These are phyloP conservation scores for Diceros bicornis DNA, from an alignment of 2,797 vertebrate species.

Conservation along the genomic window DNA sequence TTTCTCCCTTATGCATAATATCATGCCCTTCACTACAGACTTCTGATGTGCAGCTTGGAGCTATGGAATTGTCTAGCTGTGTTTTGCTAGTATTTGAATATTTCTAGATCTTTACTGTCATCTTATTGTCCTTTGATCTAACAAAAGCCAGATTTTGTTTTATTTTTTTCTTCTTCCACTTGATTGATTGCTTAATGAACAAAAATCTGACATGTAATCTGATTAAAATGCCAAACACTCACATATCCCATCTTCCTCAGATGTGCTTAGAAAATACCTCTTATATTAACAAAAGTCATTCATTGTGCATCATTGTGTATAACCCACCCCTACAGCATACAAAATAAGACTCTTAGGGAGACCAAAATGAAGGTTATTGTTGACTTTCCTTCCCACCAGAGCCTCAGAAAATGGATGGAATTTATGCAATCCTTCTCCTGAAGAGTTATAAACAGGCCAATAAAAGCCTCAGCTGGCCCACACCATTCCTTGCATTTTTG, in stretches of 20 bases:
- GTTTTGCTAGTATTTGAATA: not conserved
- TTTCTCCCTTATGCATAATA: not conserved
- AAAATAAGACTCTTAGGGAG: not conserved
- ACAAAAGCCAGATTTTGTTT: conserved; percentile 2
- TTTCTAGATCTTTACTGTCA: not conserved
- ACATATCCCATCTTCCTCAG: not conserved
- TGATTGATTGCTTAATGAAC: conserved; percentile 46
- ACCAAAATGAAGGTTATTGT: not conserved
- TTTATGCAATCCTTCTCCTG: not conserved
- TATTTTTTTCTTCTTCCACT: not conserved
- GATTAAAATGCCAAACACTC: conserved; percentile 38
- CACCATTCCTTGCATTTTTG: not conserved
- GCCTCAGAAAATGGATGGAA: not conserved
- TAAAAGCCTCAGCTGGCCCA: not conserved
- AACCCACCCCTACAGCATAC: not conserved
- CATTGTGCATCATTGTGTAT: not conserved
- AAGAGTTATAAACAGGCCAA: not conserved
- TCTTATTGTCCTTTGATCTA: not conserved
- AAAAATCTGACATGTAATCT: conserved; percentile 3
- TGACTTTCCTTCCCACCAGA: not conserved
- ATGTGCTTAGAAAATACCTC: not conserved
- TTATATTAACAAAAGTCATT: not conserved
- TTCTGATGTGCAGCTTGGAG: not conserved
- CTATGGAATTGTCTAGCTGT: not conserved
- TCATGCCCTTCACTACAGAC: not conserved